Evolutionary conservation across 2,888 invertebrate species (phyloP).

Genomic region (Digitonthophagus gazella): DNA sequence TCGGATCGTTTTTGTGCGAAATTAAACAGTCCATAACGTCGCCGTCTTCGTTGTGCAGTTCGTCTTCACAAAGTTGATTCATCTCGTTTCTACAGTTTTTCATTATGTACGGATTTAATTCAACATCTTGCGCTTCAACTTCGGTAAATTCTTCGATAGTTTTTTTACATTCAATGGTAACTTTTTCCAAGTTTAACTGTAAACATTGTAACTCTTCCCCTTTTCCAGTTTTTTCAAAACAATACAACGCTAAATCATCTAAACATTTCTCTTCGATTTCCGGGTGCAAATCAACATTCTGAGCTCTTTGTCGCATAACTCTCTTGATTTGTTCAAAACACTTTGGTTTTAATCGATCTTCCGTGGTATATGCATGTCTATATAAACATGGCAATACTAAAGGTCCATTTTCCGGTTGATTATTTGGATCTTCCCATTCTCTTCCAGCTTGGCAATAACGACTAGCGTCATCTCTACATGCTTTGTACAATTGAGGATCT

Average conservation of each 20-base stretch:
- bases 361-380: constrained; percentile 59
- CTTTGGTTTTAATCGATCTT: constrained; percentile 54
- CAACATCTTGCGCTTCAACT: constrained; percentile 83
- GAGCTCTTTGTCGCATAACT: constrained; percentile 90
- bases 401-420: constrained; percentile 76
- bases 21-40: constrained; percentile 95
- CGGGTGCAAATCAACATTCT: constrained; percentile 89
- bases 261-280: constrained; percentile 91
- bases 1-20: constrained; percentile 83
- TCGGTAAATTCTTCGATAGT: constrained; percentile 84
- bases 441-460: constrained; percentile 76
- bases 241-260: constrained; percentile 77
- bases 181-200: constrained; percentile 76
- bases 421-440: constrained; percentile 67
- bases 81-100: constrained; percentile 79
- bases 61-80: constrained; percentile 70
- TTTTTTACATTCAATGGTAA: constrained; percentile 67
- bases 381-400: constrained; percentile 90
- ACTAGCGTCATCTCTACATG: constrained; percentile 85
- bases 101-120: constrained; percentile 85
- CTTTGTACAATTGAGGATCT: constrained; percentile 83
- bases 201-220: constrained; percentile 92
- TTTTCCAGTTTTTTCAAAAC: constrained; percentile 80
- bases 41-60: constrained; percentile 74
- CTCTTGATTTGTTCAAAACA: constrained; percentile 80